These are phyloP conservation scores for Bettongia penicillata DNA, from an alignment of 2,113 vertebrate genomes.

Conservation along the genomic window DNA sequence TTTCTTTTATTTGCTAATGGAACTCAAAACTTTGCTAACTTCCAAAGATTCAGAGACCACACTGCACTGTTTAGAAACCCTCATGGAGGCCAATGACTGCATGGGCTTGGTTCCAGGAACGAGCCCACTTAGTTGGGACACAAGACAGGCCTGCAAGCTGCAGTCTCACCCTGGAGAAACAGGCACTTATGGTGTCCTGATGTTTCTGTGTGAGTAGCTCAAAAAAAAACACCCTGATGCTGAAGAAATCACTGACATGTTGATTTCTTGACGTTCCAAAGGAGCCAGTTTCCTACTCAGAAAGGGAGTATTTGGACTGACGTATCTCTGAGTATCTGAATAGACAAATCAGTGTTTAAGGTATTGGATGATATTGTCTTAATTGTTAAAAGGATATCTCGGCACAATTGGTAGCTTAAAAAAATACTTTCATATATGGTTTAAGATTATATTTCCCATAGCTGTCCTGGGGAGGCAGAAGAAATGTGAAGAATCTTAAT, in stretches of 20 bases:
- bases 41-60: conserved; percentile 62
- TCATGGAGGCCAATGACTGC: conserved; percentile 57
- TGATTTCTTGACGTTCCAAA: conserved; percentile 69
- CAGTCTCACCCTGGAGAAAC: conserved; percentile 74
- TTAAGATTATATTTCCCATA: conserved; percentile 73
- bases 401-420: conserved; percentile 83
- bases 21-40: conserved; percentile 71
- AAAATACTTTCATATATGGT: conserved; percentile 75
- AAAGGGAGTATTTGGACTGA: conserved; percentile 50
- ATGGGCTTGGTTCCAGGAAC: conserved; percentile 70
- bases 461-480: conserved; percentile 43
- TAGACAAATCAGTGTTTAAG: conserved; percentile 70
- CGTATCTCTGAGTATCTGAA: conserved; percentile 58
- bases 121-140: conserved; percentile 70
- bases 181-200: conserved; percentile 87
- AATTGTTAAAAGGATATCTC: conserved; percentile 72
- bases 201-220: conserved; percentile 72
- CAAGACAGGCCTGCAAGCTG: conserved; percentile 69
- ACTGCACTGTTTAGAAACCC: conserved; percentile 65
- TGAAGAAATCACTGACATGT: conserved; percentile 62
- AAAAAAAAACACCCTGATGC: conserved; percentile 52
- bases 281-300: conserved; percentile 72
- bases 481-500: conserved; percentile 31
- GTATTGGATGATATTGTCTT: conserved; percentile 70
- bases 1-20: conserved; percentile 72